Conservation (phyloP, 2,113 vertebrate genomes). For the Zapornia atra region DNA sequence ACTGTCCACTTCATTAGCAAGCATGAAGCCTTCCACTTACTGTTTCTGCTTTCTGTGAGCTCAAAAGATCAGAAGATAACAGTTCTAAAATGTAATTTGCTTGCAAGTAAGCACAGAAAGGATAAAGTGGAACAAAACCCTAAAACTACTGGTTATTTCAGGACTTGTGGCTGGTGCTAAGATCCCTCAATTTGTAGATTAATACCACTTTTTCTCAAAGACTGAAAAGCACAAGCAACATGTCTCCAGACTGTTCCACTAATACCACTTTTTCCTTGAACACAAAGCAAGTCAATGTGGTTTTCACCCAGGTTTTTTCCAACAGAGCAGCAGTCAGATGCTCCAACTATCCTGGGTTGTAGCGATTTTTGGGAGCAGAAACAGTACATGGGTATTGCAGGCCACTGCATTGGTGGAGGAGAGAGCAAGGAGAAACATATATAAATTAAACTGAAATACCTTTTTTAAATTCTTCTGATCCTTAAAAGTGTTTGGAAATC, state of each 20-base stretch:
- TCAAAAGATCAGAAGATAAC: not conserved
- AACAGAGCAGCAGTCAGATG: rapidly evolving
- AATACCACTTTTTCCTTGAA: not conserved
- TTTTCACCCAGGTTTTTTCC: not conserved
- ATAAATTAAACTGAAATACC: not conserved
- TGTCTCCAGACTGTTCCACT: not conserved
- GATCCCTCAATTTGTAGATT: not conserved
- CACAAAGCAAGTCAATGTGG: not conserved
- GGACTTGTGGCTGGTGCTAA: not conserved
- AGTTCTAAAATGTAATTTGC: not conserved
- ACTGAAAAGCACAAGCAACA: not conserved
- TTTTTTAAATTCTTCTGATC: not conserved
- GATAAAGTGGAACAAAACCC: not conserved
- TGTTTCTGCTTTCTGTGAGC: not conserved
- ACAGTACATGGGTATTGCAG: not conserved
- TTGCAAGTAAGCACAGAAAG: not conserved
- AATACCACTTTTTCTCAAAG: not conserved
- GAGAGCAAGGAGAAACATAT: not conserved
- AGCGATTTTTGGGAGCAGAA: not conserved
- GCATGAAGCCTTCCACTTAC: not conserved
- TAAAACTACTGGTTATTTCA: not conserved
- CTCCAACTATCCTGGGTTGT: not conserved
- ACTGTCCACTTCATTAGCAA: not conserved
- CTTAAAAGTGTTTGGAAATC: not conserved
- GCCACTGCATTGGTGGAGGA: not conserved